These are phyloP conservation scores for Agrochola litura DNA, from an alignment of 2,888 invertebrate genomes.

Conservation along the genomic window DNA sequence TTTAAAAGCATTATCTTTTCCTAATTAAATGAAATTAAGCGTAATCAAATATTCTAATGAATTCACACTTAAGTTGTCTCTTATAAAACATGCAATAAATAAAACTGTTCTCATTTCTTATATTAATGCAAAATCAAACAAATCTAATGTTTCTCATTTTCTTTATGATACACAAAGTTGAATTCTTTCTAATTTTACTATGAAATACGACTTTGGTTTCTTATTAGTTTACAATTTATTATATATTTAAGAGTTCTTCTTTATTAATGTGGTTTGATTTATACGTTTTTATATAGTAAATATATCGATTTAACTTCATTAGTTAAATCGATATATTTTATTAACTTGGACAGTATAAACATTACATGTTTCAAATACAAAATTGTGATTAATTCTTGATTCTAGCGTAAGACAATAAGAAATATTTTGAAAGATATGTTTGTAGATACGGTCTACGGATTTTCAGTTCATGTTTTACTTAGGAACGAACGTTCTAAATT, in stretches of 20 bases:
- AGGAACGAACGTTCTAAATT: neutral
- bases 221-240: constrained; percentile 38
- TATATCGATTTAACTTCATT: no score
- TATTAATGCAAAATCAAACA: constrained; percentile 14
- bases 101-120: constrained; percentile 16
- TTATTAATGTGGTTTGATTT: constrained; percentile 26
- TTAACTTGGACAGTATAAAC: neutral
- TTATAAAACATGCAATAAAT: constrained; percentile 32
- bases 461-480: neutral
- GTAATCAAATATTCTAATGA: constrained; percentile 51
- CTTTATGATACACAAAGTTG: constrained; percentile 12
- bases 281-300: constrained; percentile 5
- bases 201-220: constrained; percentile 26
- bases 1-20: constrained; percentile 14
- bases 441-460: neutral
- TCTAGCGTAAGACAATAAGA: neutral
- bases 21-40: constrained; percentile 25
- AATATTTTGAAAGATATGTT: neutral
- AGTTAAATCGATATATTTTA: constrained; percentile 19
- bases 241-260: neutral
- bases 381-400: neutral
- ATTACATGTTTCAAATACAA: constrained; percentile 1
- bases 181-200: constrained; percentile 19
- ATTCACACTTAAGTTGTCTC: constrained; percentile 25
- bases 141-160: constrained; percentile 31